Conservation (phyloP, 2,888 invertebrate genomes). For the Dynastes grantii region DNA sequence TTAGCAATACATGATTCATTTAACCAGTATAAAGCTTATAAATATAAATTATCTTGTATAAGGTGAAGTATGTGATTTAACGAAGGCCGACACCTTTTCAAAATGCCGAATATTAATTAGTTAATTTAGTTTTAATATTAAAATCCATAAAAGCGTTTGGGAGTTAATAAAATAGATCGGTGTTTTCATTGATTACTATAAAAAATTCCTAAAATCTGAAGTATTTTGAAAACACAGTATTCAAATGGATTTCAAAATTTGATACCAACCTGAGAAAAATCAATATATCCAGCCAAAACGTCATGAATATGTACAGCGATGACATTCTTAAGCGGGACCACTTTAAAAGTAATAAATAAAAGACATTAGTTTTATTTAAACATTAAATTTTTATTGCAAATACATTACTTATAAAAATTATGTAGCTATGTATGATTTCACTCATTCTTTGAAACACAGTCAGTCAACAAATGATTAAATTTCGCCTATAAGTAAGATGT, state of each 20-base stretch:
- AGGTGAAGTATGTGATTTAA: not conserved
- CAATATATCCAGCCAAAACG: too few species aligned
- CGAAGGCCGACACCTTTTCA: not conserved
- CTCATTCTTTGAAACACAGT: conserved; percentile 58
- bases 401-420: conserved; percentile 62
- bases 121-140: not conserved
- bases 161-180: too few species aligned
- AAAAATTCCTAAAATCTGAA: too few species aligned
- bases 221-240: too few species aligned
- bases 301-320: too few species aligned
- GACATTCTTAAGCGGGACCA: too few species aligned
- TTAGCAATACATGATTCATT: conserved; percentile 9
- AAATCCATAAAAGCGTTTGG: too few species aligned
- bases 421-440: conserved; percentile 58
- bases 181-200: too few species aligned
- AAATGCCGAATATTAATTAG: not conserved
- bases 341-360: too few species aligned
- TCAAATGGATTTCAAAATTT: too few species aligned
- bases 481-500: conserved; percentile 51
- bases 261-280: too few species aligned
- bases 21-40: conserved; percentile 3
- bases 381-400: conserved; percentile 61
- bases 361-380: conserved; percentile 25
- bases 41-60: conserved; percentile 4
- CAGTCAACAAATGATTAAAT: conserved; percentile 56